Percentiles rank a stretch among this genome's conserved stretches.
phyloP scores from a whole-genome alignment of 2,797 vertebrate genomes.

The Numenius phaeopus region DNA sequence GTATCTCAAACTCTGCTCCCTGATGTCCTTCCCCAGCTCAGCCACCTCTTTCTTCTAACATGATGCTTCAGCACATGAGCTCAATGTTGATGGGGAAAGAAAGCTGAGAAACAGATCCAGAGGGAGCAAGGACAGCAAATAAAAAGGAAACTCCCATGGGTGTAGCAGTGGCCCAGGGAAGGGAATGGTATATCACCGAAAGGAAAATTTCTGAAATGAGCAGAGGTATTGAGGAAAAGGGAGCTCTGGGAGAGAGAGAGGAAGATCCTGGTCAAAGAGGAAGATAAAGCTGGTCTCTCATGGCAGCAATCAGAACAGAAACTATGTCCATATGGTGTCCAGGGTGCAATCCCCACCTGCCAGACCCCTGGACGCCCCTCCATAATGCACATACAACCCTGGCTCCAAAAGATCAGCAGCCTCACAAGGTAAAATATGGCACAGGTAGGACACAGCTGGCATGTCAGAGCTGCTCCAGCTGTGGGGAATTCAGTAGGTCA shows the following conservation, averaged over 20 bases:
- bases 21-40: neutral
- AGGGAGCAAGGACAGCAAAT: neutral
- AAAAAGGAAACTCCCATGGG: neutral
- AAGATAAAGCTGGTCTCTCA: neutral
- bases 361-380: neutral
- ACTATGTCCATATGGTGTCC: rapidly evolving
- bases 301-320: neutral
- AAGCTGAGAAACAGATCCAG: neutral
- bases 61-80: neutral
- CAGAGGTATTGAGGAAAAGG: neutral
- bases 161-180: rapidly evolving
- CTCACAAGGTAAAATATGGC: neutral
- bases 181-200: no score
- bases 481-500: neutral
- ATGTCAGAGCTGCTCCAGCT: neutral
- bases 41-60: neutral
- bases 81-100: neutral
- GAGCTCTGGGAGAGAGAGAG: neutral
- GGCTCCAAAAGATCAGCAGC: neutral
- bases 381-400: rapidly evolving
- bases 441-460: neutral
- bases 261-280: neutral
- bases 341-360: neutral
- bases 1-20: neutral
- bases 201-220: neutral